phyloP scores from a whole-genome alignment of 2,113 vertebrate genomes.

The Lathamus discolor region DNA sequence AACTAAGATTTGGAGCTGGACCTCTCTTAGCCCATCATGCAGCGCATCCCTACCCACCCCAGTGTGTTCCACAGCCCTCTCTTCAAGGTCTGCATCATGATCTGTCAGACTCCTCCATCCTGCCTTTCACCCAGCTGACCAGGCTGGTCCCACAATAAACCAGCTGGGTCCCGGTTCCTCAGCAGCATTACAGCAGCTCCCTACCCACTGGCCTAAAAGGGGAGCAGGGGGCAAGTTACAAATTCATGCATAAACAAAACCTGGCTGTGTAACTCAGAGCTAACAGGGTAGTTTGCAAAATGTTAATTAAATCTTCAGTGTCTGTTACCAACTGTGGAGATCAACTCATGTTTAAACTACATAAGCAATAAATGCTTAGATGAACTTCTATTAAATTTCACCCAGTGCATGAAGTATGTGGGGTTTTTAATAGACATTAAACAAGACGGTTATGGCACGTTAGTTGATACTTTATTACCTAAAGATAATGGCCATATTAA shows the following conservation, averaged over 20 bases:
- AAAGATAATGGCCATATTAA: slow-evolving; percentile 72
- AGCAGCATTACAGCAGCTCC: neutral
- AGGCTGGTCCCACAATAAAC: neutral
- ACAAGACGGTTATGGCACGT: slow-evolving; percentile 71
- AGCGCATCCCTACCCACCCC: neutral
- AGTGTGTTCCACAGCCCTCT: neutral
- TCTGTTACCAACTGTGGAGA: slow-evolving; percentile 74
- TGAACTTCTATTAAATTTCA: slow-evolving; percentile 79
- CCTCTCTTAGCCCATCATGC: accelerated
- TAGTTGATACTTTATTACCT: slow-evolving; percentile 74
- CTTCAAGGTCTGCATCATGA: neutral
- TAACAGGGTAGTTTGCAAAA: slow-evolving; percentile 73
- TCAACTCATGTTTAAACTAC: slow-evolving; percentile 80
- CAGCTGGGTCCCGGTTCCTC: neutral
- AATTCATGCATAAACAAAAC: slow-evolving; percentile 59
- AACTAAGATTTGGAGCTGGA: neutral
- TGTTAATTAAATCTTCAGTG: slow-evolving; percentile 78
- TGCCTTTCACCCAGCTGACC: neutral
- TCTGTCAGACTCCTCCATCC: neutral
- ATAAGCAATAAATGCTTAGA: slow-evolving; percentile 78
- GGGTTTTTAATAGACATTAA: slow-evolving; percentile 74
- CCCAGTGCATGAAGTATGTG: slow-evolving; percentile 69
- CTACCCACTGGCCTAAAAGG: neutral
- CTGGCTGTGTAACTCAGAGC: slow-evolving; percentile 61
- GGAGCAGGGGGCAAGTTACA: neutral